These are phyloP conservation scores for Murina feae DNA, from an alignment of 2,113 vertebrate species.

Conservation along the genomic window DNA sequence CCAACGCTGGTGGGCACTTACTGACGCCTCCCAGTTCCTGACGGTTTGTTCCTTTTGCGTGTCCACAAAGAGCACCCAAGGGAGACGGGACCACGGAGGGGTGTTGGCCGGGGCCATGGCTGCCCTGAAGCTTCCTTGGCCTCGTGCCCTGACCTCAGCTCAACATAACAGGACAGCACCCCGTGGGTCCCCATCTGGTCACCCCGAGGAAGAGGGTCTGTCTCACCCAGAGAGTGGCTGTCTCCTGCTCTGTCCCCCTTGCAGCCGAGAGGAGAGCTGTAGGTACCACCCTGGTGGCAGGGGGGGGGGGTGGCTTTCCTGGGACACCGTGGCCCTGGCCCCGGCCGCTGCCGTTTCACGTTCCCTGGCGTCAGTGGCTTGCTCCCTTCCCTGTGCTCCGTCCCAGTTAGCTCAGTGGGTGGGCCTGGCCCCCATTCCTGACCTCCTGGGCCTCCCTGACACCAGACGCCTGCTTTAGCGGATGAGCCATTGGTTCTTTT, in stretches of 20 bases:
- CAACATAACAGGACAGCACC: background rate
- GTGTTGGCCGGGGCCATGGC: background rate
- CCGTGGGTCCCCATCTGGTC: background rate
- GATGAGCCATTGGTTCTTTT: constrained; percentile 64
- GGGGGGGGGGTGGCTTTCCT: background rate
- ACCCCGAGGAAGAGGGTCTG: background rate
- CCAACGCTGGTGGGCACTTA: background rate
- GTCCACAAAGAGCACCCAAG: background rate
- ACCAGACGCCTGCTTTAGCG: background rate
- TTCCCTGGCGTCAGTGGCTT: background rate
- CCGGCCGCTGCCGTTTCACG: background rate
- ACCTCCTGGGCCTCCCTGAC: background rate
- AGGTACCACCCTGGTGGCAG: background rate
- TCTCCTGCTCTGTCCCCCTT: background rate
- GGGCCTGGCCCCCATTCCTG: background rate
- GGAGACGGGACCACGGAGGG: background rate
- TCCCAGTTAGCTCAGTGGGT: background rate
- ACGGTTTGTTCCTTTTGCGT: background rate
- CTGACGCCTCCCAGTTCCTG: background rate
- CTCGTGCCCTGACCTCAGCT: background rate
- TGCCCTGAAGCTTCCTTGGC: background rate
- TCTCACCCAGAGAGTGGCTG: too few species aligned
- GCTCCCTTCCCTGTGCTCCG: background rate
- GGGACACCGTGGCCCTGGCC: background rate
- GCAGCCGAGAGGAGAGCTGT: background rate